phyloP scores from a whole-genome alignment of 2,888 invertebrate species.

The Tillus elongatus region DNA sequence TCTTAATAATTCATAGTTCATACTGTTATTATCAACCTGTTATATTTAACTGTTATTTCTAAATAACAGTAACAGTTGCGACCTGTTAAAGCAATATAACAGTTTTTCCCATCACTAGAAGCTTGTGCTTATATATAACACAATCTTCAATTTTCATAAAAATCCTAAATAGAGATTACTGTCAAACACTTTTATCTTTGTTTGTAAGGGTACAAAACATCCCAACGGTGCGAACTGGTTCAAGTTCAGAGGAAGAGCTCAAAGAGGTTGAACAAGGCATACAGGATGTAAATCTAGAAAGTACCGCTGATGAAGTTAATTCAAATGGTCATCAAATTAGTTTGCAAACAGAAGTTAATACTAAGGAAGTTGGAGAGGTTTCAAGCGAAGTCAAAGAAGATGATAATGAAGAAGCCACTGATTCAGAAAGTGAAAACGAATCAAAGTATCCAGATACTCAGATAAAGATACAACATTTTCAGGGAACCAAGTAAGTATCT shows the following conservation, averaged over 20 bases:
- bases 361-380: conserved; percentile 26
- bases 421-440: conserved; percentile 41
- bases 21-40: too few relatives aligned
- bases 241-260: neutral
- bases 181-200: too few relatives aligned
- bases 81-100: too few relatives aligned
- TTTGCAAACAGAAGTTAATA: conserved; percentile 30
- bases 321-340: conserved; percentile 15
- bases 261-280: conserved; percentile 7
- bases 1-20: too few relatives aligned
- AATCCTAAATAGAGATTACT: too few relatives aligned
- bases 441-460: conserved; percentile 65
- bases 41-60: too few relatives aligned
- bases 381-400: conserved; percentile 24
- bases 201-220: too few relatives aligned
- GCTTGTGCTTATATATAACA: too few relatives aligned
- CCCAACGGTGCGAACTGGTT: too few relatives aligned
- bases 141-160: neutral
- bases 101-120: too few relatives aligned
- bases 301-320: conserved; percentile 8
- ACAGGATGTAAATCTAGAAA: conserved; percentile 6
- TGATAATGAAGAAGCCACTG: conserved; percentile 9
- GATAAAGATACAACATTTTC: conserved; percentile 61
- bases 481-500: conserved; percentile 42
- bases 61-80: too few relatives aligned